Base-by-base conservation (phyloP, 2,888 invertebrate species). In the Sminthurinus aureus region DNA sequence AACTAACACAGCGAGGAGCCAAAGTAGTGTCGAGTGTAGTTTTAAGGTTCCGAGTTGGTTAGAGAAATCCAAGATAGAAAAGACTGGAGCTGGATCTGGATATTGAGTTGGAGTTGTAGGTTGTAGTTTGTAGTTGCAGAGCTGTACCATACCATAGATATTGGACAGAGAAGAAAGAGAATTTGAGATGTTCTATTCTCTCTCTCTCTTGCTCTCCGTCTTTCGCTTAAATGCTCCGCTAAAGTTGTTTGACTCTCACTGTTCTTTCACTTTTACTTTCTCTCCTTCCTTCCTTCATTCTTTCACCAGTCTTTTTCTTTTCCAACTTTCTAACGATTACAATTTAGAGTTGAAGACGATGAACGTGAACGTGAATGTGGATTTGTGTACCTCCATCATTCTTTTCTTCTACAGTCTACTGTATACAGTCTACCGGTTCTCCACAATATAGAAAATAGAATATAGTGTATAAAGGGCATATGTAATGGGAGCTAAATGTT, bases 191-290 rank as follows among this genome's bases (percentile, higher is more conserved):
- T 78, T 75, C 75, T 75, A 50, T 75, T 51, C 75, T 64, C 26
- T 64, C 51, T 80, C 51, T 79, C 38, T 67, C 38, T 79, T 50
- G 26, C 79, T 50, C 69, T 66, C 4, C 18, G 51, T 66, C 78
- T 79, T 26, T 64, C 66, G 15, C 66, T 79, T 51, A 51, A 73
- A 73, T 24, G 73, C 73, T 73, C n/a, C 18, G 24, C 73, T 15
- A 12, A 69, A 69, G 69, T 69, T 22, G 24, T 69, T 69, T 24
- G n/a, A 69, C 69, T 69, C 69, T 69, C 69, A n/a, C 69, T 69
- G 3, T 69, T 69, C 69, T 11, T 69, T 69, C n/a, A 8, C 69
- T n/a, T 8, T 20, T 69, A 11, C 69, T n/a, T n/a, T n/a, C n/a
- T n/a, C n/a, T n/a, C n/a, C n/a, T n/a, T n/a, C n/a, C n/a, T n/a